These are phyloP conservation scores for Hexactinellida sp. DNA, from an alignment of 37 sponge, comb jelly and placozoan genomes.

Conservation along the genomic window DNA sequence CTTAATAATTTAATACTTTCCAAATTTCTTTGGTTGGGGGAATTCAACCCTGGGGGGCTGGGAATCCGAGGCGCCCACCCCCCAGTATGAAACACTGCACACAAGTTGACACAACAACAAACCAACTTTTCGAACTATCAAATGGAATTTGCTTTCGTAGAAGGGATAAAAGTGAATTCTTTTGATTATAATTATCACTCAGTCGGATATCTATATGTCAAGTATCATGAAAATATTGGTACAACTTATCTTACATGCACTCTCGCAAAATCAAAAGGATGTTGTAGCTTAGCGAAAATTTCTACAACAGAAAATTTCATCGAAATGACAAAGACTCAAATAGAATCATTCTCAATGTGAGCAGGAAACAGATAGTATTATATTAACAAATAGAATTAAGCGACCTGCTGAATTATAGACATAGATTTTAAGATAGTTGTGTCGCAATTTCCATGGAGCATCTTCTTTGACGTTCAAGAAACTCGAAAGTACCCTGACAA, in stretches of 20 bases:
- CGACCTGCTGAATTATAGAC: background rate
- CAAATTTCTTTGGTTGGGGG: no score
- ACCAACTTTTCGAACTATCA: background rate
- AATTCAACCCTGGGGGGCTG: no score
- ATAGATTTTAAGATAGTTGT: background rate
- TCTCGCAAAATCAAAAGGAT: constrained; percentile 4
- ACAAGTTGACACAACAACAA: background rate
- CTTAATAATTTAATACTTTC: no score
- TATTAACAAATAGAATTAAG: background rate
- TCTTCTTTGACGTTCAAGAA: constrained; percentile 14
- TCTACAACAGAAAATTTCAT: background rate
- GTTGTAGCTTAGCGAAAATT: constrained; percentile 1
- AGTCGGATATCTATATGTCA: background rate
- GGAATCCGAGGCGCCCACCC: no score
- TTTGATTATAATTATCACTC: background rate
- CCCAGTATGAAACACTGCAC: no score
- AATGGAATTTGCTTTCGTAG: background rate
- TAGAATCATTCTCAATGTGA: background rate
- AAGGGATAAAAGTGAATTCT: background rate
- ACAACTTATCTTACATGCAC: background rate
- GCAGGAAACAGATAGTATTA: background rate
- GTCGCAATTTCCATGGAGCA: background rate
- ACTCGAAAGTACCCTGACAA: background rate
- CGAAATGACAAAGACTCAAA: background rate
- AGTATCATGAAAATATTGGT: constrained; percentile 15